These are phyloP conservation scores for Desmodus rotundus DNA, from an alignment of 2,113 vertebrate genomes.

Conservation along the genomic window DNA sequence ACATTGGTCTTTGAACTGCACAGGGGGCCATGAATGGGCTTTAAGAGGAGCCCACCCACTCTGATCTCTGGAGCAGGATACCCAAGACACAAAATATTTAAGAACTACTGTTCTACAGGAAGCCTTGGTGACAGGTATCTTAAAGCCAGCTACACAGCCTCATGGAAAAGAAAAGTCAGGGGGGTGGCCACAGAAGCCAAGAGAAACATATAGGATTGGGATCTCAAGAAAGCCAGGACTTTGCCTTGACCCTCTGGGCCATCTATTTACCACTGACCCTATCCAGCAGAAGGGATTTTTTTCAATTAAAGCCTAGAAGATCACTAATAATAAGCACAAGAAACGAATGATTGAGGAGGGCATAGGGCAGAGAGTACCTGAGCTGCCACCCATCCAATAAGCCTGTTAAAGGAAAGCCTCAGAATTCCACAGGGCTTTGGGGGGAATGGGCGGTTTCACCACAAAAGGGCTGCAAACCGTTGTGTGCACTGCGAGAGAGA, in stretches of 20 bases:
- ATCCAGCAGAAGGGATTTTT: not conserved
- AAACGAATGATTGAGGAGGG: not conserved
- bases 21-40: not conserved
- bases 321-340: not conserved
- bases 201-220: not conserved
- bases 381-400: not conserved
- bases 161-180: not conserved
- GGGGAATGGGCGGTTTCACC: not conserved
- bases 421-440: not conserved
- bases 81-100: not conserved
- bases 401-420: slow-evolving; percentile 31
- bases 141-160: not conserved
- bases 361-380: not conserved
- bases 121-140: not conserved
- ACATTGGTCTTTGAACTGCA: not conserved
- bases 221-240: not conserved
- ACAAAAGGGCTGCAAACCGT: not conserved
- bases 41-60: not conserved
- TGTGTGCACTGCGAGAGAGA: not conserved
- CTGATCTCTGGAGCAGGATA: not conserved
- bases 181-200: not conserved
- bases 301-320: not conserved
- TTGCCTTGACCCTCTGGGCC: not conserved
- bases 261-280: not conserved
- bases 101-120: not conserved